These are phyloP conservation scores for Odobenus rosmarus DNA, from an alignment of 2,113 vertebrate genomes.

Conservation along the genomic window DNA sequence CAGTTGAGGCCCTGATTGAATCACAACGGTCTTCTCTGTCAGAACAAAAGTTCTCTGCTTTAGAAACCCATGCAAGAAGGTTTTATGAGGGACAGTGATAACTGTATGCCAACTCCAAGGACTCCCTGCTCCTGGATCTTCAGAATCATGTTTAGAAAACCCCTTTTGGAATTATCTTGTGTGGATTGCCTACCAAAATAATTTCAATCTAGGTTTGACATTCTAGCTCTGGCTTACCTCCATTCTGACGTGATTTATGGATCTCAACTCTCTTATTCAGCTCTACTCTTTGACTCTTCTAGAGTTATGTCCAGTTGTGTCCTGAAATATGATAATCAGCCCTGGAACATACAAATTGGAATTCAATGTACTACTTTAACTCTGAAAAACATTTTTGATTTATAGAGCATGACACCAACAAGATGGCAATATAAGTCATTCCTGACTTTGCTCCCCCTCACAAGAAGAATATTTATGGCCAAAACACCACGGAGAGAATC, in stretches of 20 bases:
- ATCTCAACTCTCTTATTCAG: background rate
- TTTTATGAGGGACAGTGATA: background rate
- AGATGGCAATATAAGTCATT: background rate
- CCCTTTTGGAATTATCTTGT: background rate
- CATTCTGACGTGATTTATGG: no score
- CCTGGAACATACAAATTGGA: background rate
- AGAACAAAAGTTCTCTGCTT: background rate
- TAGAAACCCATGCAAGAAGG: background rate
- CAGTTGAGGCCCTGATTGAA: background rate
- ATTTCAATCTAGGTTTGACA: background rate
- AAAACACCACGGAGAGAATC: background rate
- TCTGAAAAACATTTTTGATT: background rate
- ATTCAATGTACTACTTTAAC: background rate
- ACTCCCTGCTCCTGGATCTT: background rate
- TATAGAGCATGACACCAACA: background rate
- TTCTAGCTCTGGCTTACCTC: background rate
- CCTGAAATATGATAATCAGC: background rate
- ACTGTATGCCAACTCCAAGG: no score
- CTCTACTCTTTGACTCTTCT: background rate
- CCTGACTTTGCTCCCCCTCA: background rate
- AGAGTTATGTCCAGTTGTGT: background rate
- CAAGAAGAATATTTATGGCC: background rate
- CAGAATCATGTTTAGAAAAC: background rate
- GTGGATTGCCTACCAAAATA: background rate
- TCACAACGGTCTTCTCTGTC: background rate